A percentile compares a stretch with the other conserved stretches of the same genome.
phyloP scores from a whole-genome alignment of 1,140 invertebrate genomes.

The Drosophila auraria region DNA sequence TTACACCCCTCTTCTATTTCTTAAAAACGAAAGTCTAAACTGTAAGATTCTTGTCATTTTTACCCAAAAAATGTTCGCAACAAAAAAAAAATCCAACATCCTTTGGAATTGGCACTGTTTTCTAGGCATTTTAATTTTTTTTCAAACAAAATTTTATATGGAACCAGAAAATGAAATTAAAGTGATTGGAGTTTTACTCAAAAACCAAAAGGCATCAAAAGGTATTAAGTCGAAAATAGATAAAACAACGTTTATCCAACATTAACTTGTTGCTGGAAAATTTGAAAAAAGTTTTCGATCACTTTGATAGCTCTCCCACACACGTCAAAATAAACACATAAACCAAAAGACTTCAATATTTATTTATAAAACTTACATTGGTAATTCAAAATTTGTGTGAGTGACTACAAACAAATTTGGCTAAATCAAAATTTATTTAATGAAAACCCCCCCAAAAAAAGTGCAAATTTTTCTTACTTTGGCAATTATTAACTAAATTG shows the following conservation, averaged over 20 bases:
- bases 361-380: slow-evolving; percentile 61
- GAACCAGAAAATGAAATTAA: slow-evolving; percentile 63
- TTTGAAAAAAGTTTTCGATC: slow-evolving; percentile 68
- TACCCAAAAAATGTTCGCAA: slow-evolving; percentile 23
- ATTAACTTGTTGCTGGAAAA: slow-evolving; percentile 40
- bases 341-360: slow-evolving; percentile 83
- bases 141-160: slow-evolving; percentile 28
- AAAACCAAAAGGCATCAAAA: slow-evolving; percentile 61
- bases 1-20: slow-evolving; percentile 61
- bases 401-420: slow-evolving; percentile 42
- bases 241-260: slow-evolving; percentile 21
- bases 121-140: slow-evolving; percentile 37
- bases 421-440: slow-evolving; percentile 72
- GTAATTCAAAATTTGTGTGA: slow-evolving; percentile 55
- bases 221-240: slow-evolving; percentile 58
- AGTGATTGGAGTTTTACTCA: slow-evolving; percentile 83
- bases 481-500: slow-evolving; percentile 60
- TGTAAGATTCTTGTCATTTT: slow-evolving; percentile 30
- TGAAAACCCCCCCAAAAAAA: slow-evolving; percentile 22
- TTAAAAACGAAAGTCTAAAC: slow-evolving; percentile 40
- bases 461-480: slow-evolving; percentile 67
- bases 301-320: slow-evolving; percentile 47
- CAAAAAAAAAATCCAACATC: slow-evolving; percentile 9
- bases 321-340: slow-evolving; percentile 37
- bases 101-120: slow-evolving; percentile 42